A percentile compares a stretch with the other conserved stretches of the same genome.
phyloP scores from a whole-genome alignment of 2,797 vertebrate genomes.

The Holocentrus rufus region DNA sequence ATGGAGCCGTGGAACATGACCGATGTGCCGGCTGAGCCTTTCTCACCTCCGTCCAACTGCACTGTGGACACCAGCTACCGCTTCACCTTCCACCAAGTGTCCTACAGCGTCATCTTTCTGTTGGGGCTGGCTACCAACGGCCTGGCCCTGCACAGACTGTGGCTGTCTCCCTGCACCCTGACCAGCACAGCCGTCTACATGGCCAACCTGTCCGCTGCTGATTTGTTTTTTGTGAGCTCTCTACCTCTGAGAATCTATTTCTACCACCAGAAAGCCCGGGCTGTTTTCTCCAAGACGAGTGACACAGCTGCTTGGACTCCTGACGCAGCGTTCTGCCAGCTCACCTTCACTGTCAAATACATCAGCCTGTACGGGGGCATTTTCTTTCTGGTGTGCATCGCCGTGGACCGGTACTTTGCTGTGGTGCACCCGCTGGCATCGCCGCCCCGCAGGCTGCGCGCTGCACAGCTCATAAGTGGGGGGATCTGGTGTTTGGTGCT shows the following conservation, averaged over 20 bases:
- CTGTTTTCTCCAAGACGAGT: slow-evolving; percentile 15
- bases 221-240: slow-evolving; percentile 78
- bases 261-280: slow-evolving; percentile 70
- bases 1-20: slow-evolving; percentile 77
- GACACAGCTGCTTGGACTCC: slow-evolving; percentile 52
- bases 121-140: slow-evolving; percentile 75
- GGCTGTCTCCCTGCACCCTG: slow-evolving; percentile 55
- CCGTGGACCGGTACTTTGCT: slow-evolving; percentile 80
- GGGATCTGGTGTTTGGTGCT: slow-evolving; percentile 80
- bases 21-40: not conserved
- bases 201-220: slow-evolving; percentile 72
- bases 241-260: slow-evolving; percentile 81
- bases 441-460: slow-evolving; percentile 45
- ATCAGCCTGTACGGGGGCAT: slow-evolving; percentile 82
- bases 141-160: slow-evolving; percentile 72
- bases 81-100: slow-evolving; percentile 79
- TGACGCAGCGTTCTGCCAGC: slow-evolving; percentile 68
- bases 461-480: slow-evolving; percentile 67
- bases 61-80: slow-evolving; percentile 79
- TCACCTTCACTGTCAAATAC: slow-evolving; percentile 82
- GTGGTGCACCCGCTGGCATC: slow-evolving; percentile 73
- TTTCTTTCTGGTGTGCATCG: slow-evolving; percentile 83
- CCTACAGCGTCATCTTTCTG: slow-evolving; percentile 80
- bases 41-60: slow-evolving; percentile 65
- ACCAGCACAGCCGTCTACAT: slow-evolving; percentile 80